Conservation (phyloP, 2,888 invertebrate species). For the Serripes groenlandicus region DNA sequence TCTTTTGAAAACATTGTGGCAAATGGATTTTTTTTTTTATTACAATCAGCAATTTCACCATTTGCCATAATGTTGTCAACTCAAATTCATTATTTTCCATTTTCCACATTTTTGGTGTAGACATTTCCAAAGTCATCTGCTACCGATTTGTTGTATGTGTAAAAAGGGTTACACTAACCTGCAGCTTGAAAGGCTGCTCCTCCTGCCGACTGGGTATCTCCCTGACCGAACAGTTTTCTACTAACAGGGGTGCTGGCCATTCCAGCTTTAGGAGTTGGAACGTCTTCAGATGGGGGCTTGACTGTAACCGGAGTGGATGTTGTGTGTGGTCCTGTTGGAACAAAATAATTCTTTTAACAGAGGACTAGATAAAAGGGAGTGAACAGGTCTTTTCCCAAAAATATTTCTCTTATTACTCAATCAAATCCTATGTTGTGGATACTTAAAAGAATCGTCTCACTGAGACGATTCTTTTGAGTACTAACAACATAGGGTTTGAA, state of each 20-base stretch:
- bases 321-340: conserved; percentile 15
- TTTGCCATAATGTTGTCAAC: no score
- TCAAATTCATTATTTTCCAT: no score
- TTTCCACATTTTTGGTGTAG: neutral
- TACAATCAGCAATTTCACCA: no score
- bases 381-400: no score
- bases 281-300: conserved; percentile 8
- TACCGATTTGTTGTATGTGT: neutral
- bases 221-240: conserved; percentile 48
- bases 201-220: neutral
- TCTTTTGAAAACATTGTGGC: no score
- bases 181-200: neutral
- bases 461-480: no score
- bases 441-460: neutral
- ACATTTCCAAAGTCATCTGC: no score
- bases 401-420: neutral
- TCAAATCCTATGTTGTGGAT: neutral
- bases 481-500: no score
- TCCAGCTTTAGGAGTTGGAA: conserved; percentile 11
- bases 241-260: conserved; percentile 47
- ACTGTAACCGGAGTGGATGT: conserved; percentile 42
- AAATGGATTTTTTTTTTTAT: no score
- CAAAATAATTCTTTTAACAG: conserved; percentile 8
- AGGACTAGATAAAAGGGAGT: neutral
- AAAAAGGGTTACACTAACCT: neutral